phyloP scores from a whole-genome alignment of 2,797 vertebrate species.

The Rhincodon typus region DNA sequence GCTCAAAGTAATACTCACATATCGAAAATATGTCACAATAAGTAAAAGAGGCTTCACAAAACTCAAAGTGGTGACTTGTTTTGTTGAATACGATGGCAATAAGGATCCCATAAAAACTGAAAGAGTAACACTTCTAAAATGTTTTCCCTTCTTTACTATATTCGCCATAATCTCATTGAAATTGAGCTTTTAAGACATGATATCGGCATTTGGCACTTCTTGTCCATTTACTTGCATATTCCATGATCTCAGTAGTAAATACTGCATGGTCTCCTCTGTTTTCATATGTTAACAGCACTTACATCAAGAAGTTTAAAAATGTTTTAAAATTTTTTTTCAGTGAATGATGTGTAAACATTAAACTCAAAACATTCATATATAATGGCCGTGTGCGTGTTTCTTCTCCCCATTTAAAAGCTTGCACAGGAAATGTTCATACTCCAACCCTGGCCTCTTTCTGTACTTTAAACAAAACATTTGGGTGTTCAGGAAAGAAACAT shows the following conservation, averaged over 20 bases:
- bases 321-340: background rate
- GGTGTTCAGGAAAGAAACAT: background rate
- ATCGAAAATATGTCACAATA: background rate
- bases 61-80: background rate
- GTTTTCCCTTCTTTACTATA: background rate
- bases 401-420: background rate
- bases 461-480: conserved; percentile 11
- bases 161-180: background rate
- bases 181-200: background rate
- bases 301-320: background rate
- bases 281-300: background rate
- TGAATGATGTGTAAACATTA: background rate
- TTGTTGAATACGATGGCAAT: background rate
- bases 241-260: conserved; percentile 52
- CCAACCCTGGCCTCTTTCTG: background rate
- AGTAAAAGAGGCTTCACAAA: background rate
- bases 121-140: background rate
- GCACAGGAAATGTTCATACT: conserved; percentile 7
- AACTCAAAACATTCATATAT: background rate
- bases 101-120: background rate
- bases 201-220: background rate
- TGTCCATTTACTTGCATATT: conserved; percentile 49
- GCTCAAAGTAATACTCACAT: background rate
- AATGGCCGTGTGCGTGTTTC: background rate
- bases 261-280: conserved; percentile 41